A percentile compares a stretch with the other conserved stretches of the same genome.
These are phyloP conservation scores for Mechanitis messenoides DNA, from an alignment of 2,888 invertebrate genomes.

Conservation along the genomic window DNA sequence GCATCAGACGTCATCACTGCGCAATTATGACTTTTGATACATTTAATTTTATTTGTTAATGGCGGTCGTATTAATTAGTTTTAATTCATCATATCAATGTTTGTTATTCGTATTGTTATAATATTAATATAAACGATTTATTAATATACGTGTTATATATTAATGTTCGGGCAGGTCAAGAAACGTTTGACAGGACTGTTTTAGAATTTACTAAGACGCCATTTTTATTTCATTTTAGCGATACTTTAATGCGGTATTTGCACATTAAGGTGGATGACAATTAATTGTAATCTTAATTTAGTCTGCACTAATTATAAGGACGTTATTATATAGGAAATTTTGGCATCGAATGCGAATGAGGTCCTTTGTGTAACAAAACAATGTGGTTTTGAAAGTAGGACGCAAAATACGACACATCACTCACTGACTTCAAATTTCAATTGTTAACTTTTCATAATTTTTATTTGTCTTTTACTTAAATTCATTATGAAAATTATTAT, in stretches of 20 bases:
- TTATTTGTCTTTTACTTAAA: background rate
- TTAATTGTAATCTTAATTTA: constrained; percentile 60
- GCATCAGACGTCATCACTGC: constrained; percentile 1
- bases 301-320: constrained; percentile 60
- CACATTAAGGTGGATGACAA: constrained; percentile 36
- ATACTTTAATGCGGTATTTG: no score
- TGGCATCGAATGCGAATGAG: constrained; percentile 30
- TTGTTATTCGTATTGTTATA: no score
- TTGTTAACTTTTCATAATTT: background rate
- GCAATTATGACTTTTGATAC: background rate
- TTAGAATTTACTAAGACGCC: constrained; percentile 18
- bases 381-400: constrained; percentile 1
- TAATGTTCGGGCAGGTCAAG: no score
- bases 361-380: constrained; percentile 8
- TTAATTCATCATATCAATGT: constrained; percentile 12
- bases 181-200: no score
- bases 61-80: constrained; percentile 22
- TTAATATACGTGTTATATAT: no score
- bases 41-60: constrained; percentile 2
- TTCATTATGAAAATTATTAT: background rate
- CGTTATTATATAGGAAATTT: constrained; percentile 32
- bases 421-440: background rate
- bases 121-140: no score
- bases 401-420: background rate
- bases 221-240: no score